Evolutionary conservation across 2,888 invertebrate genomes (phyloP).

Genomic region (Drosophila conformis): DNA sequence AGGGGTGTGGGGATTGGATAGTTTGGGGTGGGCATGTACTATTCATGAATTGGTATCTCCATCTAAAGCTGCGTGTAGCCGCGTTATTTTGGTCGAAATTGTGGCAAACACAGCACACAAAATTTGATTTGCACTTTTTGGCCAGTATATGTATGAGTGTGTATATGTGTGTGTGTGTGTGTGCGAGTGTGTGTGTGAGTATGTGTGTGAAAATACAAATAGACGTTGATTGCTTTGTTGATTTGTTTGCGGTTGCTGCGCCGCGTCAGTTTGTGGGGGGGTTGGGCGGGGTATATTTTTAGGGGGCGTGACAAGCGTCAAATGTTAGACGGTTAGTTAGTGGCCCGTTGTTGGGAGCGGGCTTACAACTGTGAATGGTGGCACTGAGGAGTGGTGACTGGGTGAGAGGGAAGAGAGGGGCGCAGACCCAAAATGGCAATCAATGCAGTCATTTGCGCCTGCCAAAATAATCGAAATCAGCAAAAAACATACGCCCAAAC

Average conservation of each 20-base stretch:
- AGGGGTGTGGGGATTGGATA: neutral
- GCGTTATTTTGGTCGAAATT: constrained; percentile 69
- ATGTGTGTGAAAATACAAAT: constrained; percentile 76
- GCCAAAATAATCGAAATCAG: constrained; percentile 68
- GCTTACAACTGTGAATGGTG: neutral
- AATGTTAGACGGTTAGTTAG: constrained; percentile 78
- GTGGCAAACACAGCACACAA: constrained; percentile 59
- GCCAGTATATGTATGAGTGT: constrained; percentile 27
- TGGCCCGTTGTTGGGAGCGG: constrained; percentile 38
- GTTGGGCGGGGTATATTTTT: neutral
- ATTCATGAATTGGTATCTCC: constrained; percentile 22
- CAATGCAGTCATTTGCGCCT: constrained; percentile 72
- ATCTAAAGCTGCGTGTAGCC: constrained; percentile 54
- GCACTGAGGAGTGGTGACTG: too few species aligned
- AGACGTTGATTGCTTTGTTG: constrained; percentile 81
- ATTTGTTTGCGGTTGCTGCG: constrained; percentile 78
- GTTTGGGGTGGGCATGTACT: neutral
- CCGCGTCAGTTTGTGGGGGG: constrained; percentile 32
- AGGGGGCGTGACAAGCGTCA: constrained; percentile 43
- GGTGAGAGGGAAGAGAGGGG: neutral
- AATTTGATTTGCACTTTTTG: constrained; percentile 79
- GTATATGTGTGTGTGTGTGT: constrained; percentile 6
- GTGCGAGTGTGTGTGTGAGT: constrained; percentile 4
- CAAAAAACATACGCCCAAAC: constrained; percentile 42
- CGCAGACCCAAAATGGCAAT: constrained; percentile 66